phyloP scores from a whole-genome alignment of 2,797 vertebrate species.

The Pseudomugil gertrudae region DNA sequence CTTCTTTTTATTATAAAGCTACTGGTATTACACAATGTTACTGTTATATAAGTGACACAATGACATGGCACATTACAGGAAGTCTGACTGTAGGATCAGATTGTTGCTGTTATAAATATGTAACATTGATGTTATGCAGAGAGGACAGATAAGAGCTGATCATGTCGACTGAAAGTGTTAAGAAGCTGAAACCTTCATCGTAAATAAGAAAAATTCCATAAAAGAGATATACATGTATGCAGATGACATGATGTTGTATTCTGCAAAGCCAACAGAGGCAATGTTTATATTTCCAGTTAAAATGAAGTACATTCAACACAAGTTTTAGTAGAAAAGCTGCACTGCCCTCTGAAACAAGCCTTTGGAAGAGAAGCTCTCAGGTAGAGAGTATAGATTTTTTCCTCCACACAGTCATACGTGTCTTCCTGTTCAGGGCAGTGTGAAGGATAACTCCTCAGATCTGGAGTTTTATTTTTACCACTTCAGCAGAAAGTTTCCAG shows the following conservation, averaged over 20 bases:
- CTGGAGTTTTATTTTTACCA: slow-evolving; percentile 3
- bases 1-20: too few species aligned
- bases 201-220: too few species aligned
- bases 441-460: slow-evolving; percentile 41
- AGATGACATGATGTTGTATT: not conserved
- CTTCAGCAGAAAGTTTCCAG: slow-evolving; percentile 11
- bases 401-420: not conserved
- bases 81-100: too few species aligned
- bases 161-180: too few species aligned
- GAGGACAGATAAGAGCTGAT: not conserved
- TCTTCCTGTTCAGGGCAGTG: slow-evolving; percentile 16
- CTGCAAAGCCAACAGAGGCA: not conserved
- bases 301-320: not conserved
- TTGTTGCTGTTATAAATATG: not conserved
- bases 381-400: slow-evolving; percentile 4
- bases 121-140: not conserved
- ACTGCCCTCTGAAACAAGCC: not conserved
- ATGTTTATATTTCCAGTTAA: not conserved
- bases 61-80: not conserved
- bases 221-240: slow-evolving; percentile 6
- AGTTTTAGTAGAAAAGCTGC: not conserved
- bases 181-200: too few species aligned
- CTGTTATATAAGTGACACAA: not conserved
- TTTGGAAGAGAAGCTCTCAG: too few species aligned
- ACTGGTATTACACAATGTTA: too few species aligned